A percentile compares a stretch with the other conserved stretches of the same genome.
These are phyloP conservation scores for Austrolebias charrua DNA, from an alignment of 2,797 vertebrate species.

Conservation along the genomic window DNA sequence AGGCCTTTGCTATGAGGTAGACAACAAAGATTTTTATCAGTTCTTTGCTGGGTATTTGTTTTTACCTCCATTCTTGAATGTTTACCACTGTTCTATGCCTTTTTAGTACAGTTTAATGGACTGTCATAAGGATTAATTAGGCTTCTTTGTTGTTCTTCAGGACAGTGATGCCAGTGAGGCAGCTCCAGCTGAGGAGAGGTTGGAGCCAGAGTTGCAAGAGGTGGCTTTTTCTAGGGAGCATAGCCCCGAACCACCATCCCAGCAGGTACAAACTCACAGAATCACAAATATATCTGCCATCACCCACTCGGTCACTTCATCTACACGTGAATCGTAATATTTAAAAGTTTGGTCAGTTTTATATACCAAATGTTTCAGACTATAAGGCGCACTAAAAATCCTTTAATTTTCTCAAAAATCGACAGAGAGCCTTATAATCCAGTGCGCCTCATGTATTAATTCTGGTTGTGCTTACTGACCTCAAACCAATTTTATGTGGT, in stretches of 20 bases:
- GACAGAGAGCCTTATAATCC: too few relatives aligned
- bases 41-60: not conserved
- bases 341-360: too few relatives aligned
- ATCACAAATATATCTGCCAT: not conserved
- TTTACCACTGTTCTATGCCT: too few relatives aligned
- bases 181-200: conserved; percentile 66
- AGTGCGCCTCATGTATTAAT: too few relatives aligned
- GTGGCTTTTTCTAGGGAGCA: conserved; percentile 73
- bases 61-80: not conserved
- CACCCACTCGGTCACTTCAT: not conserved
- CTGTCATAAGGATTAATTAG: not conserved
- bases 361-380: too few relatives aligned
- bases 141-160: conserved; percentile 44
- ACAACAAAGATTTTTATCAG: not conserved
- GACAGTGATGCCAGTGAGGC: conserved; percentile 79
- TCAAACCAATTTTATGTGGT: too few relatives aligned
- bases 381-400: too few relatives aligned
- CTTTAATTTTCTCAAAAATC: too few relatives aligned
- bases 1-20: conserved; percentile 87
- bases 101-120: too few relatives aligned
- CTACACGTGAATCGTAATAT: too few relatives aligned
- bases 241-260: conserved; percentile 68
- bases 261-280: conserved; percentile 65
- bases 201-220: conserved; percentile 77
- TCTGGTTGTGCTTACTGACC: too few relatives aligned